Percentiles rank a stretch among this genome's conserved stretches.
phyloP scores from a whole-genome alignment of 1,140 invertebrate species.

The Drosophila kurseongensis region DNA sequence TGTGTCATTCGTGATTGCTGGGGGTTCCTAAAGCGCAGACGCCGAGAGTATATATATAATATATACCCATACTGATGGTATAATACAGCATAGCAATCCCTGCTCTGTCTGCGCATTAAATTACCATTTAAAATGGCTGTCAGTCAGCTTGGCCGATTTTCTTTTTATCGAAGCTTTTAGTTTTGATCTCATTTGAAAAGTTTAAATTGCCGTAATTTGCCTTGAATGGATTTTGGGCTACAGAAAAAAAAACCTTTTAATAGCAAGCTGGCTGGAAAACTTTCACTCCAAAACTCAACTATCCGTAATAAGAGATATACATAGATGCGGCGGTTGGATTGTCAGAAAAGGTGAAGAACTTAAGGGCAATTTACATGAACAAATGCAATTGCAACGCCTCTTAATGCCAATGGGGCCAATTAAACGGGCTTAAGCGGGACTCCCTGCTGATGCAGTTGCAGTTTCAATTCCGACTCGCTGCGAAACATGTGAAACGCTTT shows the following conservation, averaged over 20 bases:
- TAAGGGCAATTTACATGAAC: slow-evolving; percentile 80
- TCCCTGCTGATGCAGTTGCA: slow-evolving; percentile 1
- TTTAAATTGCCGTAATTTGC: slow-evolving; percentile 79
- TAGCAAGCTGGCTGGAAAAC: slow-evolving; percentile 1
- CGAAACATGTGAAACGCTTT: slow-evolving; percentile 54
- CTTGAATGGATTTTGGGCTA: slow-evolving; percentile 37
- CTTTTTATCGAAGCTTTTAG: slow-evolving; percentile 81
- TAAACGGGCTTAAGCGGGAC: slow-evolving; percentile 59
- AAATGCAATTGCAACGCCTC: slow-evolving; percentile 76
- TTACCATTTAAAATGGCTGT: slow-evolving; percentile 84
- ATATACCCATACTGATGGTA: background rate
- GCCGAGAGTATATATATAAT: slow-evolving; percentile 46
- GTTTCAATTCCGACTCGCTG: slow-evolving; percentile 8
- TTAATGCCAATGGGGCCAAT: slow-evolving; percentile 72
- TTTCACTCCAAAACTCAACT: slow-evolving; percentile 3
- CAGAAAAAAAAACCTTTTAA: slow-evolving; percentile 32
- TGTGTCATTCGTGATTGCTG: slow-evolving; percentile 49
- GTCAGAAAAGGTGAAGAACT: slow-evolving; percentile 54
- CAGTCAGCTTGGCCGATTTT: slow-evolving; percentile 74
- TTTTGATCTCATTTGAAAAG: slow-evolving; percentile 79
- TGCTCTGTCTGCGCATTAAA: slow-evolving; percentile 58
- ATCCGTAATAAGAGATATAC: background rate
- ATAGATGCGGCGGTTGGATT: background rate
- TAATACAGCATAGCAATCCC: slow-evolving; percentile 9
- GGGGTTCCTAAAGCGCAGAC: slow-evolving; percentile 65